phyloP scores from a whole-genome alignment of 2,113 vertebrate genomes.

The Suricata suricatta region DNA sequence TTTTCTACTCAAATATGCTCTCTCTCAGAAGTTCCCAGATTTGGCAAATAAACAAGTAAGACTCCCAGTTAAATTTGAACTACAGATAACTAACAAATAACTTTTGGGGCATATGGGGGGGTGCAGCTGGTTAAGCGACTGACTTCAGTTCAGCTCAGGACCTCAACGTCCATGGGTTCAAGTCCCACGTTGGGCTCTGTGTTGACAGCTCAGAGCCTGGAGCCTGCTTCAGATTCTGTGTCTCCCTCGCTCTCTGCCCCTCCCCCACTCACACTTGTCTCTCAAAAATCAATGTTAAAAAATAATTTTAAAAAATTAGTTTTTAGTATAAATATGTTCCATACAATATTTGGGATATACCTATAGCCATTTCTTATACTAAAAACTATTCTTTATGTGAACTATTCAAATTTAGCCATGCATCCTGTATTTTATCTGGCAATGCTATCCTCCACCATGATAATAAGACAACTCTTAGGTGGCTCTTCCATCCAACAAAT shows the following conservation, averaged over 20 bases:
- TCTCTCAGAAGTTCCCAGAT: not conserved
- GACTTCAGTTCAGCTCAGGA: too few relatives aligned
- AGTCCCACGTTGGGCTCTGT: too few relatives aligned
- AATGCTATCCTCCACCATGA: not conserved
- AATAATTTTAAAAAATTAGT: not conserved
- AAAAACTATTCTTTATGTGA: not conserved
- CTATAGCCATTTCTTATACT: not conserved
- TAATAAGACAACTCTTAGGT: not conserved
- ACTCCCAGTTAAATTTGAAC: not conserved
- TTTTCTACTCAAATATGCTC: not conserved
- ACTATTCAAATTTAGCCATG: not conserved
- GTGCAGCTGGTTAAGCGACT: too few relatives aligned
- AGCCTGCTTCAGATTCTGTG: too few relatives aligned
- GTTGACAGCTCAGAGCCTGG: too few relatives aligned
- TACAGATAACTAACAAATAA: not conserved
- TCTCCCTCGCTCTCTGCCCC: too few relatives aligned
- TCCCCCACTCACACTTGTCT: too few relatives aligned
- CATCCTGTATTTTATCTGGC: not conserved
- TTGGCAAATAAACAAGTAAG: constrained; percentile 16
- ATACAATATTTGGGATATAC: not conserved
- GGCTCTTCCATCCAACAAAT: not conserved
- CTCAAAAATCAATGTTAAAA: too few relatives aligned
- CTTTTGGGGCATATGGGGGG: not conserved
- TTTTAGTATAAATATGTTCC: not conserved
- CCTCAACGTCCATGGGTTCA: too few relatives aligned